Base-by-base conservation (phyloP, 1,140 invertebrate species). In the Trichonephila inaurata region DNA sequence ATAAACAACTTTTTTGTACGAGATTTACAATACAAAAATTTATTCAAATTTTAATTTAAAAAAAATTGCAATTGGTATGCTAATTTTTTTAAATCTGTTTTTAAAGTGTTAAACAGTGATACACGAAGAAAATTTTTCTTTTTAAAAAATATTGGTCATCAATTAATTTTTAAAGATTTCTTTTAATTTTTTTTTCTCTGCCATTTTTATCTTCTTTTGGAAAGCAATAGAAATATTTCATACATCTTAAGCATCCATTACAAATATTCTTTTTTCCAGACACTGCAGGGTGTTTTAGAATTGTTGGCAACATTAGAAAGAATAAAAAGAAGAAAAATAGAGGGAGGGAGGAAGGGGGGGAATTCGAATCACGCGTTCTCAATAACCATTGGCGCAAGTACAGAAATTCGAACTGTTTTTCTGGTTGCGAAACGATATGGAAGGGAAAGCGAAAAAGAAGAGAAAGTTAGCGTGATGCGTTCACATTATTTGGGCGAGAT, bases 391-490 rank as follows among this genome's bases (percentile, higher is more conserved):
- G 89, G 58, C 89, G 89, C 89, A 91, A 24, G 72, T 72, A 72
- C 33, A 33, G n/a, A 89, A 89, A 89, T 89, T 89, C 88, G 64
- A 89, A 89, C 88, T 72, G n/a, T 85, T 60, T 85, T 77, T 77
- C 72, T 24, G 8, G 21, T 91, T 91, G 69, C 89, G 69, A 91
- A 91, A 89, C n/a, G 64, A 81, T 81, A 91, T 58, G 21, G 58
- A 82, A 87, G n/a, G 85, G 64, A 89, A 89, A 89, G 19, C 58
- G 58, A 87, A 64, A 87, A 69, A 62, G 61, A 64, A 62, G 8
- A 44, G 6, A 60, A 24, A 51, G 83, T 12, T 92, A 4, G 91
- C 91, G 91, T 92, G 91, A 92, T 92, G 91, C 83, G 60, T 66
- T 44, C 83, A 40, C 40, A 87, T 92, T 92, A 86, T 92, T 69